Evolutionary conservation across 92 coral and sea anemone species (phyloP).

Genomic region (Phenganax stokvisi): DNA sequence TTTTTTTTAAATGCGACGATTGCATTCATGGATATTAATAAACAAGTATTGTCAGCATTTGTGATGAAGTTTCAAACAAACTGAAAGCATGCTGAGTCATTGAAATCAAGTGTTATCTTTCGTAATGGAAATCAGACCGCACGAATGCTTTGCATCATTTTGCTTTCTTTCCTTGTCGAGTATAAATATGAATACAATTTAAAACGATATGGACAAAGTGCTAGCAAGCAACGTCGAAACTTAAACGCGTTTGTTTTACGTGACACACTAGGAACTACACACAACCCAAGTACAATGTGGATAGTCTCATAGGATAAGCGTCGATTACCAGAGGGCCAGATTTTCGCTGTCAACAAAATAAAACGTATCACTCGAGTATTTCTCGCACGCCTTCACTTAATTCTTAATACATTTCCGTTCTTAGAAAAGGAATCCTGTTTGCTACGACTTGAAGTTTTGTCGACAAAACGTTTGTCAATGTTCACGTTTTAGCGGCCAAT

Average conservation of each 20-base stretch:
- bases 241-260: not conserved
- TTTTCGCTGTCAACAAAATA: not conserved
- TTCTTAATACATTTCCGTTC: slow-evolving; percentile 16
- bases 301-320: not conserved
- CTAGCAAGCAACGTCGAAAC: not conserved
- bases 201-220: not conserved
- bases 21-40: not conserved
- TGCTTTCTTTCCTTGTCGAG: slow-evolving; percentile 1
- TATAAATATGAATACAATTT: slow-evolving; percentile 4
- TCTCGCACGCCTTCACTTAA: slow-evolving; percentile 9
- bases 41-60: not conserved
- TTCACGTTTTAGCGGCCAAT: not conserved
- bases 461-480: not conserved
- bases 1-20: not conserved
- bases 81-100: slow-evolving; percentile 18
- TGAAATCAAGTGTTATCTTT: slow-evolving; percentile 2
- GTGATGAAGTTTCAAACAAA: not conserved
- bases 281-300: not conserved
- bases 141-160: not conserved
- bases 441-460: not conserved
- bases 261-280: not conserved
- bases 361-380: not conserved
- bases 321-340: not conserved
- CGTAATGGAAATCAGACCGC: not conserved
- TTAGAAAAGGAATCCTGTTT: not conserved